A percentile compares a stretch with the other conserved stretches of the same genome.
Evolutionary conservation across 2,888 invertebrate genomes (phyloP).

Genomic region (Callinectes sapidus): DNA sequence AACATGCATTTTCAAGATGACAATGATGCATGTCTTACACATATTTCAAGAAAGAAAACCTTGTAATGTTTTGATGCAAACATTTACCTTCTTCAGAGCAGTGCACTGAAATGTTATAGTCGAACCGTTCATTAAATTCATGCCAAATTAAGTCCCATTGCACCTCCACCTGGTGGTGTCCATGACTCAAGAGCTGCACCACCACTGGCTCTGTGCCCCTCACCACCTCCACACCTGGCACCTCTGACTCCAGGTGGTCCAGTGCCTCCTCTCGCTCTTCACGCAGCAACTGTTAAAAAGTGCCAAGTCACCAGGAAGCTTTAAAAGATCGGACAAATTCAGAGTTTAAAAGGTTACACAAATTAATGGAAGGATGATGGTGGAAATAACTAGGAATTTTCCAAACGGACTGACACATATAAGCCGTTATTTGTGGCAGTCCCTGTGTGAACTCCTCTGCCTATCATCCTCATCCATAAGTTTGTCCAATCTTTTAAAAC

Average conservation of each 20-base stretch:
- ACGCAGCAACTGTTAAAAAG: background rate
- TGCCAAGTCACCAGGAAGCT: background rate
- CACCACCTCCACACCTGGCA: background rate
- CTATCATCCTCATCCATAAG: no score
- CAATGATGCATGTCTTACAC: no score
- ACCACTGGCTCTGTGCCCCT: slow-evolving; percentile 4
- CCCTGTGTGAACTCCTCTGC: no score
- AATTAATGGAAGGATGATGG: no score
- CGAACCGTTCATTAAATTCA: background rate
- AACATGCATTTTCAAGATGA: no score
- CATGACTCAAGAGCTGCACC: background rate
- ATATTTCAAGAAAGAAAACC: background rate
- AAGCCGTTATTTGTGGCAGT: no score
- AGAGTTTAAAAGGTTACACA: no score
- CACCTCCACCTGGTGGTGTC: slow-evolving; percentile 20
- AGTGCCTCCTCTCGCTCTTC: slow-evolving; percentile 17
- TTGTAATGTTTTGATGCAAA: no score
- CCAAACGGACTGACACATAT: no score
- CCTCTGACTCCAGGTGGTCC: background rate
- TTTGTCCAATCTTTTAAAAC: no score
- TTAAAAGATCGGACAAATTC: background rate
- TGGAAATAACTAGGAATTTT: no score
- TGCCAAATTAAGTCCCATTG: slow-evolving; percentile 23
- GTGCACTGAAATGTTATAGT: slow-evolving; percentile 13
- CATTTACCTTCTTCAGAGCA: slow-evolving; percentile 37